These are phyloP conservation scores for Creontiades dilutus DNA, from an alignment of 2,888 invertebrate species.

Conservation along the genomic window DNA sequence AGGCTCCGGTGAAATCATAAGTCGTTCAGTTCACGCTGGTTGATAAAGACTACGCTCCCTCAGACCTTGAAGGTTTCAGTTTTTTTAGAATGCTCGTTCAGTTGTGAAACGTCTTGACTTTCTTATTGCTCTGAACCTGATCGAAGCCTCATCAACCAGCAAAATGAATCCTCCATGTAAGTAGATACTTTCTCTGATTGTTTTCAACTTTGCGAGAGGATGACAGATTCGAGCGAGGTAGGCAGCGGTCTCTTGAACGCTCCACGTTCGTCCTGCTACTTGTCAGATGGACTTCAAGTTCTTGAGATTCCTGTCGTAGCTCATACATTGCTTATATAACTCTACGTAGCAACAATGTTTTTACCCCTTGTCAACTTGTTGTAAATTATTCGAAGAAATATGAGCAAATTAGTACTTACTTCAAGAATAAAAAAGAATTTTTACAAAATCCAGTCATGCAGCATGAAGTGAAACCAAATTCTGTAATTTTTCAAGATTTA, in stretches of 20 bases:
- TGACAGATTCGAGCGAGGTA: background rate
- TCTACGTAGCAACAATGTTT: too few species aligned
- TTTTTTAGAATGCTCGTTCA: conserved; percentile 53
- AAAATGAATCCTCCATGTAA: conserved; percentile 48
- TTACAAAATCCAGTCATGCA: too few species aligned
- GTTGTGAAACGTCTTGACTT: conserved; percentile 50
- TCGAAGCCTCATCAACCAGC: conserved; percentile 9
- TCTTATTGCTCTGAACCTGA: conserved; percentile 13
- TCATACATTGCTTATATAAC: background rate
- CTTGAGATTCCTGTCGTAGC: background rate
- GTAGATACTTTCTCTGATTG: background rate
- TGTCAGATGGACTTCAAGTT: too few species aligned
- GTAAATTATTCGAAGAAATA: too few species aligned
- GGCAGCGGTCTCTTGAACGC: background rate
- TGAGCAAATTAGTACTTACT: too few species aligned
- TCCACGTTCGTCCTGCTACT: background rate
- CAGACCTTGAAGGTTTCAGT: conserved; percentile 13
- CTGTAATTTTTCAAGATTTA: too few species aligned
- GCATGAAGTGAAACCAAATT: too few species aligned
- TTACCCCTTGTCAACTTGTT: too few species aligned
- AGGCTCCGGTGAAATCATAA: conserved; percentile 47
- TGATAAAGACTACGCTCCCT: conserved; percentile 36
- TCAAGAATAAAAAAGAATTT: too few species aligned
- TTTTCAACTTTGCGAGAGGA: background rate
- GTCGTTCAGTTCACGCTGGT: conserved; percentile 50